These are phyloP conservation scores for Callaeas wilsoni DNA, from an alignment of 2,113 vertebrate species.

Conservation along the genomic window DNA sequence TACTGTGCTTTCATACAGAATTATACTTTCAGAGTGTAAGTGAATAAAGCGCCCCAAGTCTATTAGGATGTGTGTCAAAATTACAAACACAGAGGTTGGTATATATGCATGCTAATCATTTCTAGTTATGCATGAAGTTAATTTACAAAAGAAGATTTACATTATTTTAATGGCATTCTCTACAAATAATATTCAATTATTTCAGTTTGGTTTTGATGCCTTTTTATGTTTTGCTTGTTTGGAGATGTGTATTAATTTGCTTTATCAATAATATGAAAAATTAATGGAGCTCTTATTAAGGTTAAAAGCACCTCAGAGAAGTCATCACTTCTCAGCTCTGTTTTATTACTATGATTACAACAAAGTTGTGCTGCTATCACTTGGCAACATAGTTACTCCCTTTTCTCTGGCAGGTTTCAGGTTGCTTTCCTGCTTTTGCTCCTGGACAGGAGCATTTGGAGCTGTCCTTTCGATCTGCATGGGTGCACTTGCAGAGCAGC, in stretches of 20 bases:
- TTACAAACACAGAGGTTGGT: slow-evolving; percentile 32
- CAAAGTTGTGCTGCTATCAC: background rate
- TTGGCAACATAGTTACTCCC: background rate
- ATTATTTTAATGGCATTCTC: slow-evolving; percentile 60
- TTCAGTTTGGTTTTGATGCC: slow-evolving; percentile 46
- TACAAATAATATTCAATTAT: slow-evolving; percentile 55
- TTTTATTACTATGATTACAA: slow-evolving; percentile 29
- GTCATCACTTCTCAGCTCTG: background rate
- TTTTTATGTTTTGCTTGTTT: slow-evolving; percentile 52
- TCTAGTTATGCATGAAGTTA: slow-evolving; percentile 60
- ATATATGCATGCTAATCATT: slow-evolving; percentile 33
- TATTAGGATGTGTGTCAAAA: slow-evolving; percentile 35
- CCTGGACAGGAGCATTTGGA: background rate
- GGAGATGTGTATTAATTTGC: slow-evolving; percentile 45
- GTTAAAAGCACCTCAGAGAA: slow-evolving; percentile 58
- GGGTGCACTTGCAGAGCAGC: background rate
- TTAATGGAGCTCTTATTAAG: slow-evolving; percentile 61
- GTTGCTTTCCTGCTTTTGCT: background rate
- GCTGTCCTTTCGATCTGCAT: background rate
- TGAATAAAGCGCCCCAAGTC: background rate
- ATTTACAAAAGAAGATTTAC: slow-evolving; percentile 54
- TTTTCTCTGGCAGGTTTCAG: background rate
- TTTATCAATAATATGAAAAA: slow-evolving; percentile 65
- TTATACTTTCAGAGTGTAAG: background rate
- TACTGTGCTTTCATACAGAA: background rate